Conservation (phyloP, 2,888 invertebrate genomes). For the Lacanobia wlatinum region DNA sequence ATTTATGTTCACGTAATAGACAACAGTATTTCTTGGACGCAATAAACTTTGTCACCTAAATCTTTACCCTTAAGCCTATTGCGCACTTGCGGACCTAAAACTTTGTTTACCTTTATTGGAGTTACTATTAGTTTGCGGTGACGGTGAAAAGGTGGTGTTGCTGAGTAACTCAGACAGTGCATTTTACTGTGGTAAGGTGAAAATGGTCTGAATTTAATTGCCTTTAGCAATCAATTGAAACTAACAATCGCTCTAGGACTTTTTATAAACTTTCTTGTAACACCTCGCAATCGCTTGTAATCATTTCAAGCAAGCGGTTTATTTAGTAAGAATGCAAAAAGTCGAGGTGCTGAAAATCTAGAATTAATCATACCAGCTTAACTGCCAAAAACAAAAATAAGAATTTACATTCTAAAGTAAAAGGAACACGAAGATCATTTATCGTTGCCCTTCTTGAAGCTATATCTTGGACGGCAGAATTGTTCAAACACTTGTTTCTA, state of each 20-base stretch:
- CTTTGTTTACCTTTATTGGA: slow-evolving; percentile 57
- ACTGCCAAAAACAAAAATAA: neutral
- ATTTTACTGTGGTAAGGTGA: neutral
- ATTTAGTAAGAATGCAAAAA: neutral
- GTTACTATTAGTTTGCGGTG: slow-evolving; percentile 42
- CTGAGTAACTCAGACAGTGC: slow-evolving; percentile 2
- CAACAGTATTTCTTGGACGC: slow-evolving; percentile 88
- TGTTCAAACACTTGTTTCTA: neutral
- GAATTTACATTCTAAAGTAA: neutral
- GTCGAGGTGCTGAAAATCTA: neutral
- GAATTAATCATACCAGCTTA: neutral
- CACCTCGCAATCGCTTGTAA: no score
- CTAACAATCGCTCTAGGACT: neutral
- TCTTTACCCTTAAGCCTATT: slow-evolving; percentile 89
- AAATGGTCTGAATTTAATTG: neutral
- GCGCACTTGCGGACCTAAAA: slow-evolving; percentile 71
- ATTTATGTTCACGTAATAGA: slow-evolving; percentile 89
- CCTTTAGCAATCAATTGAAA: slow-evolving; percentile 10
- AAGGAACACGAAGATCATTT: neutral
- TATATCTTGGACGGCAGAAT: neutral
- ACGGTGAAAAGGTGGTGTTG: slow-evolving; percentile 26
- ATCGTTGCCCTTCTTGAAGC: neutral
- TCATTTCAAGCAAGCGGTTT: neutral
- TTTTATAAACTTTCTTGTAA: neutral
- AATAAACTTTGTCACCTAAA: slow-evolving; percentile 91